phyloP scores from a whole-genome alignment of 2,888 invertebrate genomes.

The Argyresthia albistria region DNA sequence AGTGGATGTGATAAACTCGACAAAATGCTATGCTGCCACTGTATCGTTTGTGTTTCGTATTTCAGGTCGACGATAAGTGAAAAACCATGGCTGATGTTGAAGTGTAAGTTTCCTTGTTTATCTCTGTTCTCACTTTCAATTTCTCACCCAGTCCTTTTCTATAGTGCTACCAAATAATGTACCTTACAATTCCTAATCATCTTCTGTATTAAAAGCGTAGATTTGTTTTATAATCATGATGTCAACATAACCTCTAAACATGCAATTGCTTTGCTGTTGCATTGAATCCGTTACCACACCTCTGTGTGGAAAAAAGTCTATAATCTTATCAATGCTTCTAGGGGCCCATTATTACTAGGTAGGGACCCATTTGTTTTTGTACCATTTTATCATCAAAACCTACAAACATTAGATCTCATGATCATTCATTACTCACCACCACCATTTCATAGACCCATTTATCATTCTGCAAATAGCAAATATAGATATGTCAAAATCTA shows the following conservation, averaged over 20 bases:
- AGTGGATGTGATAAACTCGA: slow-evolving; percentile 18
- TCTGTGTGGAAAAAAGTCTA: no score
- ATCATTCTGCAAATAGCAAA: no score
- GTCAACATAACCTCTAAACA: slow-evolving; percentile 49
- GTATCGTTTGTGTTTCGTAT: slow-evolving; percentile 45
- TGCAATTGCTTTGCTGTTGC: not conserved
- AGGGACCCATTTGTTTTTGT: no score
- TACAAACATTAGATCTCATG: no score
- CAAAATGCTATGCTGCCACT: slow-evolving; percentile 25
- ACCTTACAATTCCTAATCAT: not conserved
- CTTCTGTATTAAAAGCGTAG: not conserved
- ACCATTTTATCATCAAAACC: no score
- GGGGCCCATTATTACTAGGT: no score
- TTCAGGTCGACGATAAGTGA: slow-evolving; percentile 52
- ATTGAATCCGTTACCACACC: no score
- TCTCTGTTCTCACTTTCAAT: slow-evolving; percentile 8
- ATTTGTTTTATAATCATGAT: slow-evolving; percentile 19
- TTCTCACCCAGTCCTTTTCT: not conserved
- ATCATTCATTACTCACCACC: no score
- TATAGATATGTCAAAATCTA: no score
- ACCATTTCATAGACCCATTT: no score
- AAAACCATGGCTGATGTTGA: slow-evolving; percentile 85
- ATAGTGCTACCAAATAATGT: not conserved
- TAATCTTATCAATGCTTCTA: no score
- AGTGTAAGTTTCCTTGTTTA: slow-evolving; percentile 76